Conservation (phyloP, 2,113 vertebrate species). For the Aldabrachelys gigantea region DNA sequence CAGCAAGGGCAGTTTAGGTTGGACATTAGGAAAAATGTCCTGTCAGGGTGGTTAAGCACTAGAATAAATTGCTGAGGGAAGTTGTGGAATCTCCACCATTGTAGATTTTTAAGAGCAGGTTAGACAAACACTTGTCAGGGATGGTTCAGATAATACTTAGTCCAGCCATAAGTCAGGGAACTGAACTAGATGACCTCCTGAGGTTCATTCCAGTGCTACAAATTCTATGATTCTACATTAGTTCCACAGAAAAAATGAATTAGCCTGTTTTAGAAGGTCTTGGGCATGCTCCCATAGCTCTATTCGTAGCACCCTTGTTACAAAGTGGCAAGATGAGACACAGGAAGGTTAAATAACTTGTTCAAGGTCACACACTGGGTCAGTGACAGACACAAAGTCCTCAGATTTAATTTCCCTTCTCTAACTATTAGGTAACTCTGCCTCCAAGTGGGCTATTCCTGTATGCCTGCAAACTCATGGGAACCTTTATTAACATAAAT, state of each 20-base stretch:
- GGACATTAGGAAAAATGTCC: too few relatives aligned
- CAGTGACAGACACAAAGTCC: not conserved
- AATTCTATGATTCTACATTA: too few relatives aligned
- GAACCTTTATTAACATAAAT: not conserved
- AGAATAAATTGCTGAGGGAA: too few relatives aligned
- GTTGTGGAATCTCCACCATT: too few relatives aligned
- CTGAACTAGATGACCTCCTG: too few relatives aligned
- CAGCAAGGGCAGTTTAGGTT: too few relatives aligned
- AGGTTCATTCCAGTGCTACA: too few relatives aligned
- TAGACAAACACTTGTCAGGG: too few relatives aligned
- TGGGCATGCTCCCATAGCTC: not conserved
- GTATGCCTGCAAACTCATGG: not conserved
- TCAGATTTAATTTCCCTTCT: not conserved
- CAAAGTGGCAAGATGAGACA: not conserved
- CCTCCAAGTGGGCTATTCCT: not conserved
- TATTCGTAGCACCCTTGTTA: not conserved
- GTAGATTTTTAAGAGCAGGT: too few relatives aligned
- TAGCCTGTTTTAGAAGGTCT: not conserved
- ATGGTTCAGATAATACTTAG: too few relatives aligned
- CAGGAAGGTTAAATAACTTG: not conserved
- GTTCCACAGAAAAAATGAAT: not conserved
- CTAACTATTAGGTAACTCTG: not conserved
- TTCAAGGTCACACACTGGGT: not conserved
- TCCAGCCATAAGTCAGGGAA: too few relatives aligned
- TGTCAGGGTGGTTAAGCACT: too few relatives aligned